These are phyloP conservation scores for Anarrhichthys ocellatus DNA, from an alignment of 2,113 vertebrate species.

Conservation along the genomic window DNA sequence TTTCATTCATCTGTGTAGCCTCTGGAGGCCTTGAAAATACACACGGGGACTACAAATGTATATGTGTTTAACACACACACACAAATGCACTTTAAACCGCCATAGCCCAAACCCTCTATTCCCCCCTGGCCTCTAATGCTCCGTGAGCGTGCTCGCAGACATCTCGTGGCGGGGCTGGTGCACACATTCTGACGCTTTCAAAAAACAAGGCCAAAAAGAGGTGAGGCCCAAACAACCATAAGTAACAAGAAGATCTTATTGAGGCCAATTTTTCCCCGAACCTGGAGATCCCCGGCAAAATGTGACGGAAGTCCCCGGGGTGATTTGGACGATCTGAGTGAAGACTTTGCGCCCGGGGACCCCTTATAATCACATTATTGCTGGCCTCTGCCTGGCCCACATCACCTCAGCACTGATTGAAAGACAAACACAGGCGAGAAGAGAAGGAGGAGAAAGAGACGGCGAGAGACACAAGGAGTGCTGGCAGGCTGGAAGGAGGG, in stretches of 20 bases:
- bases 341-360: conserved; percentile 53
- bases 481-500: conserved; percentile 67
- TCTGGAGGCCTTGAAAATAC: conserved; percentile 65
- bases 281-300: conserved; percentile 55
- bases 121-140: conserved; percentile 14
- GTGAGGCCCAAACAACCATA: conserved; percentile 9
- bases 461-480: conserved; percentile 65
- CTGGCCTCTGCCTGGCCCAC: conserved; percentile 55
- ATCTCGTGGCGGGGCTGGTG: conserved; percentile 5
- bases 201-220: conserved; percentile 28
- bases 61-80: not conserved
- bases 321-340: conserved; percentile 55
- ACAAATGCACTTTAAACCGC: conserved; percentile 20
- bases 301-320: conserved; percentile 64
- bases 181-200: conserved; percentile 18
- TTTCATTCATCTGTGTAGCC: conserved; percentile 76
- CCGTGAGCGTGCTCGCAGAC: conserved; percentile 3
- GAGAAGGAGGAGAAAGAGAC: conserved; percentile 45
- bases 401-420: conserved; percentile 70
- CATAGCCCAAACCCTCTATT: conserved; percentile 7
- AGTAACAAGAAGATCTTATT: conserved; percentile 56
- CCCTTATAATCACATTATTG: conserved; percentile 73
- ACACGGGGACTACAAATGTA: conserved; percentile 32
- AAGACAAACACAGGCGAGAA: conserved; percentile 64
- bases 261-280: conserved; percentile 34